Conservation (phyloP, 2,113 vertebrate genomes). For the Fregetta grallaria region DNA sequence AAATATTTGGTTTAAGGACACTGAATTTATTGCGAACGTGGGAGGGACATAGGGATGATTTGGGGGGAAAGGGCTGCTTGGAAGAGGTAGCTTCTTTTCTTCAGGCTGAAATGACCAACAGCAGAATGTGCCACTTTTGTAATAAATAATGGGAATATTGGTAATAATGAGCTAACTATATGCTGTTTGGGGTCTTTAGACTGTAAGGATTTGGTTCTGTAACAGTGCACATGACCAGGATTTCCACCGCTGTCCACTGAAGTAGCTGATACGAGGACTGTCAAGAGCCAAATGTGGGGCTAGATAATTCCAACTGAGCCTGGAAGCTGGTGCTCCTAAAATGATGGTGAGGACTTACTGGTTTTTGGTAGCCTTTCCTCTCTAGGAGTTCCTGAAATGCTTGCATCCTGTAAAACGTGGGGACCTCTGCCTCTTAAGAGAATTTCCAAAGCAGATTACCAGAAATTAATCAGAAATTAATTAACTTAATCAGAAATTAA, state of each 20-base stretch:
- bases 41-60: background rate
- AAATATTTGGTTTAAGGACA: background rate
- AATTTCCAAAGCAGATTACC: background rate
- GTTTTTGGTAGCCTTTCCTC: background rate
- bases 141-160: background rate
- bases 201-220: background rate
- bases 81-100: background rate
- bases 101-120: background rate
- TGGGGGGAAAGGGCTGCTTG: background rate
- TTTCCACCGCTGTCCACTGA: background rate
- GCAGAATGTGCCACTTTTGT: background rate
- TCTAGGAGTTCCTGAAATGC: background rate
- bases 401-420: accelerated
- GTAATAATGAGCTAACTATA: background rate
- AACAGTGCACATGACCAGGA: background rate
- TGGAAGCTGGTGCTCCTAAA: background rate
- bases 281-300: background rate
- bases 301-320: background rate
- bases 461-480: background rate
- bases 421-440: background rate
- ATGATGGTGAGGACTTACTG: background rate
- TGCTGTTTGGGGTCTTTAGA: background rate
- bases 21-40: background rate
- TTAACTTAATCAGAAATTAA: background rate
- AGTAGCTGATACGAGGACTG: background rate